Conservation (phyloP, 2,113 vertebrate genomes). For the Ictalurus punctatus region DNA sequence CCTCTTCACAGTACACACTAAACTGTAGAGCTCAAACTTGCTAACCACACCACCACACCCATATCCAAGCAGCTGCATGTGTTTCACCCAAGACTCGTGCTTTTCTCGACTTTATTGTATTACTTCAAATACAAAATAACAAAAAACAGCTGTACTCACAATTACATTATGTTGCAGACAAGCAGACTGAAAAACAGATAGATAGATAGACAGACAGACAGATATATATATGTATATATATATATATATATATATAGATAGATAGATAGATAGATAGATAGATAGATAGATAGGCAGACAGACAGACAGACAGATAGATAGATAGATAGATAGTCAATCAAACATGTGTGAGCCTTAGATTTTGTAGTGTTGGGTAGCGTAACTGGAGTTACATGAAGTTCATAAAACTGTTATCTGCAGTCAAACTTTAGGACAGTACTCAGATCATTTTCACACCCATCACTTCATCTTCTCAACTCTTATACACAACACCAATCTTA, state of each 20-base stretch:
- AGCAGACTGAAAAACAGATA: not conserved
- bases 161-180: not conserved
- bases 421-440: not conserved
- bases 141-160: not conserved
- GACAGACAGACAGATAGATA: not conserved
- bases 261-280: not conserved
- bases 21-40: not conserved
- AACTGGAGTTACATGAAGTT: not conserved
- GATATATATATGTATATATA: too few species aligned
- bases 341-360: not conserved
- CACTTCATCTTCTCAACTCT: not conserved
- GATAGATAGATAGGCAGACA: not conserved
- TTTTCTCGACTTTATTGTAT: not conserved
- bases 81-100: not conserved
- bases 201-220: not conserved
- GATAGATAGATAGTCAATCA: not conserved
- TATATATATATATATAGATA: not conserved
- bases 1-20: not conserved
- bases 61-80: not conserved
- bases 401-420: not conserved
- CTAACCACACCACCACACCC: constrained; percentile 9
- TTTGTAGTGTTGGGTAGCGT: not conserved
- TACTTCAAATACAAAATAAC: not conserved
- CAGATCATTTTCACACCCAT: not conserved
- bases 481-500: too few species aligned